Percentiles rank a stretch among this genome's conserved stretches.
These are phyloP conservation scores for Anser cygnoides DNA, from an alignment of 2,113 vertebrate species.

Conservation along the genomic window DNA sequence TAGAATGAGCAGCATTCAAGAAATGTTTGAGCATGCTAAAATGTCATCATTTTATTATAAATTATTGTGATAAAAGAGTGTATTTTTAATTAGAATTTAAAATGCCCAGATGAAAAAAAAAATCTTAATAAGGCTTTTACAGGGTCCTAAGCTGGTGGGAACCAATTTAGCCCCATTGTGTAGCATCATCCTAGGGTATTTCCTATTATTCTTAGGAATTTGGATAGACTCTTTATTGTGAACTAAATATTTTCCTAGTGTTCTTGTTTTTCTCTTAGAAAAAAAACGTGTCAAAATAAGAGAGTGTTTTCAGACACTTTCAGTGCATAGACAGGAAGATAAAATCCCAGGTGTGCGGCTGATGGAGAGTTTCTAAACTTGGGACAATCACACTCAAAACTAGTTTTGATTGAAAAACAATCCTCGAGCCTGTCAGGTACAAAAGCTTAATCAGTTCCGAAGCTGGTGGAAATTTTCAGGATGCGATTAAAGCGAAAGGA, in stretches of 20 bases:
- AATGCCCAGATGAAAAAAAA: neutral
- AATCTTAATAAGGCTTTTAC: neutral
- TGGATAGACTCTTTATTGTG: neutral
- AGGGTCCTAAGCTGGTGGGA: constrained; percentile 10
- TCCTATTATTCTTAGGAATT: constrained; percentile 55
- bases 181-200: constrained; percentile 24
- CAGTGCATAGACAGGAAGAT: rapidly evolving
- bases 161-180: constrained; percentile 36
- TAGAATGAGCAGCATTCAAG: rapidly evolving
- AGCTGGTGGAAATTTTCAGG: neutral
- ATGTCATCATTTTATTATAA: rapidly evolving
- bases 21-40: neutral
- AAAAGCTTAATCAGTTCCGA: rapidly evolving
- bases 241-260: neutral
- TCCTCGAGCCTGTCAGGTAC: neutral
- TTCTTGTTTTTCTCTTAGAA: neutral
- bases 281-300: neutral
- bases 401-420: neutral
- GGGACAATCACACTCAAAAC: neutral
- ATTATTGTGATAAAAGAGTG: neutral
- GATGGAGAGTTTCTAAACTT: neutral
- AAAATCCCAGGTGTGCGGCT: neutral
- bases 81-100: neutral
- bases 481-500: neutral
- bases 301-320: neutral